Evolutionary conservation across 2,888 invertebrate species (phyloP), one percentile per base, ranked within the genome.

Genomic region (Piscicola geometra): DNA sequence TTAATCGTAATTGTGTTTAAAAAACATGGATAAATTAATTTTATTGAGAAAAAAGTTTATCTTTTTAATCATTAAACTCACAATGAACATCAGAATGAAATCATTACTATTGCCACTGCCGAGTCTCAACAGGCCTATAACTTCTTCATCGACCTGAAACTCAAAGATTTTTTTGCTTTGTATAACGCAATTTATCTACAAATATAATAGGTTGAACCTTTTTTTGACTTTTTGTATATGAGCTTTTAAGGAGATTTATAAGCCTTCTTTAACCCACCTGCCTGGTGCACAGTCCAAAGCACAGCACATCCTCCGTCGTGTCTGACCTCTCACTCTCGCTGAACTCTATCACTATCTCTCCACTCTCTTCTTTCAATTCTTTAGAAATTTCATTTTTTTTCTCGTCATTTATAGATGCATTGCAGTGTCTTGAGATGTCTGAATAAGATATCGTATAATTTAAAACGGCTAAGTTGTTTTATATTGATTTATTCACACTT

Each of bases 31-130:
- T n/a, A n/a, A n/a, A n/a, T n/a, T n/a, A n/a, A n/a, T n/a, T n/a
- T n/a, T n/a, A n/a, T n/a, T n/a, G n/a, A n/a, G n/a, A n/a, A n/a
- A n/a, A n/a, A n/a, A n/a, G n/a, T n/a, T n/a, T n/a, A n/a, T n/a
- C n/a, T n/a, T n/a, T n/a, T n/a, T n/a, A 56, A 25, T 25, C 12
- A 25, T 15, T 18, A 56, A 21, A 18, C 60, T 56, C 25, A 56
- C 60, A 25, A 56, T 56, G 21, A 56, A 56, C 5, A 56, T 25
- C 9, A 97, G 95, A 87, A 98, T 91, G 83, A 93, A 97, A 85
- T 98, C 97, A 83, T 93, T 92, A 33, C 93, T 94, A 70, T 92
- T 92, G 0, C 92, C 83, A 81, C 93, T 95, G 85, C 95, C 93
- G 76, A 98, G 90, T 80, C 94, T 89, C 76, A 96, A 86, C 25